Percentiles rank a stretch among this genome's conserved stretches.
Evolutionary conservation across 2,888 invertebrate genomes (phyloP).

Genomic region (Perdita meconis): DNA sequence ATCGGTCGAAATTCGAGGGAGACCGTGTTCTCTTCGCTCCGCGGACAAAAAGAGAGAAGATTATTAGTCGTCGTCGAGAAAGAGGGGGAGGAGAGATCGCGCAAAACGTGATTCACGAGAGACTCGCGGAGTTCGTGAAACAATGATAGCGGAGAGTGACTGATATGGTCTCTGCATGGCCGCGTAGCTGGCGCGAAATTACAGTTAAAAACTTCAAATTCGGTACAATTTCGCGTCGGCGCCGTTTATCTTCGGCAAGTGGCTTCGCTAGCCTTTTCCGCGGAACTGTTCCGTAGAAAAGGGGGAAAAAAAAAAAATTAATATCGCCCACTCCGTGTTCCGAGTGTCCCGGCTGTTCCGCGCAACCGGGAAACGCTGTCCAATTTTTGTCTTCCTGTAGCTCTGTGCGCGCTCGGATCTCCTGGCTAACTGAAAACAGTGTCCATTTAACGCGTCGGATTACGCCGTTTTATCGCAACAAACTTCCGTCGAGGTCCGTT

Average conservation of each 20-base stretch:
- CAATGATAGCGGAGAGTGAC: constrained; percentile 2
- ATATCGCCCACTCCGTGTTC: constrained; percentile 36
- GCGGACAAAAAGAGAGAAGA: neutral
- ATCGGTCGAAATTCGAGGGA: neutral
- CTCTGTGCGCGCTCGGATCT: constrained; percentile 7
- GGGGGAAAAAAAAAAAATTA: constrained; percentile 30
- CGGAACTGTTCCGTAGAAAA: neutral
- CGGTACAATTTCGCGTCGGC: neutral
- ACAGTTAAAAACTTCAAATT: constrained; percentile 7
- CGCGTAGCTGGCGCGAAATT: neutral
- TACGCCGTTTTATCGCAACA: neutral
- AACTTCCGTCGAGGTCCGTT: constrained; percentile 7
- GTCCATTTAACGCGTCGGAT: constrained; percentile 26
- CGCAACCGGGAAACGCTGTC: neutral
- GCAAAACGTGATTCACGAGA: neutral
- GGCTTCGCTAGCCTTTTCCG: constrained; percentile 1
- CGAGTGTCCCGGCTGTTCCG: constrained; percentile 6
- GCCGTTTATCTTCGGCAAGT: constrained; percentile 27
- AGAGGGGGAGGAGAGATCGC: neutral
- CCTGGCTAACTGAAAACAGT: constrained; percentile 21
- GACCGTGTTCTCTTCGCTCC: neutral
- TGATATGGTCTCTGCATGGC: constrained; percentile 5
- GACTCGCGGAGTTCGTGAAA: neutral
- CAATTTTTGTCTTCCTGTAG: constrained; percentile 28
- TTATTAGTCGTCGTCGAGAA: neutral